Conservation (phyloP, 2,113 vertebrate species). For the Paraplagusia blochii region DNA sequence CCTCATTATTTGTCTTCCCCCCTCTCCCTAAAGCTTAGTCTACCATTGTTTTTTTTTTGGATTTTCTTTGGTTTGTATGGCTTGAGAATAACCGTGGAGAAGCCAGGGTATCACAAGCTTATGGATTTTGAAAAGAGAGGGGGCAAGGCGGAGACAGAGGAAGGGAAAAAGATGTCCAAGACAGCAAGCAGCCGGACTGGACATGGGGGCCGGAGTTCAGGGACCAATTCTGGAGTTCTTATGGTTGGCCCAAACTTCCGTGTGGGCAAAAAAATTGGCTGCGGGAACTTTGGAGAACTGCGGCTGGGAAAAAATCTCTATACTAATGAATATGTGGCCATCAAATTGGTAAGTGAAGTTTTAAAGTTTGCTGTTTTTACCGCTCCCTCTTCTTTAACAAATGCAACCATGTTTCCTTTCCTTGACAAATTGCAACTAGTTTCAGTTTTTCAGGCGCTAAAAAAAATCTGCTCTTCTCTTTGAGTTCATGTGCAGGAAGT, state of each 20-base stretch:
- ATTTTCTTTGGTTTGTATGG: conserved; percentile 87
- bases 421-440: no score
- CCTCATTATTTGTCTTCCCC: conserved; percentile 39
- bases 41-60: conserved; percentile 72
- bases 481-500: no score
- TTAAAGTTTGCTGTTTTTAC: no score
- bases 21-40: conserved; percentile 46
- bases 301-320: conserved; percentile 98
- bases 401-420: no score
- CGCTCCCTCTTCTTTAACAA: no score
- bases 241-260: conserved; percentile 99
- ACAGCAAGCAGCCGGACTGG: conserved; percentile 79
- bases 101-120: conserved; percentile 99
- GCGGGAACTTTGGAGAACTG: conserved; percentile 96
- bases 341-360: conserved; percentile 91
- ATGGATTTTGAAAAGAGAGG: conserved; percentile 99
- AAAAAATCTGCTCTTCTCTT: no score
- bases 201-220: conserved; percentile 81
- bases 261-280: conserved; percentile 98
- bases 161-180: conserved; percentile 95
- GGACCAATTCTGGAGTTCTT: conserved; percentile 91
- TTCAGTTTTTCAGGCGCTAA: no score
- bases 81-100: conserved; percentile 98
- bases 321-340: conserved; percentile 98
- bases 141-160: conserved; percentile 94